A percentile compares a stretch with the other conserved stretches of the same genome.
Conservation (phyloP, 2,888 invertebrate species). For the Parnassius apollo region DNA sequence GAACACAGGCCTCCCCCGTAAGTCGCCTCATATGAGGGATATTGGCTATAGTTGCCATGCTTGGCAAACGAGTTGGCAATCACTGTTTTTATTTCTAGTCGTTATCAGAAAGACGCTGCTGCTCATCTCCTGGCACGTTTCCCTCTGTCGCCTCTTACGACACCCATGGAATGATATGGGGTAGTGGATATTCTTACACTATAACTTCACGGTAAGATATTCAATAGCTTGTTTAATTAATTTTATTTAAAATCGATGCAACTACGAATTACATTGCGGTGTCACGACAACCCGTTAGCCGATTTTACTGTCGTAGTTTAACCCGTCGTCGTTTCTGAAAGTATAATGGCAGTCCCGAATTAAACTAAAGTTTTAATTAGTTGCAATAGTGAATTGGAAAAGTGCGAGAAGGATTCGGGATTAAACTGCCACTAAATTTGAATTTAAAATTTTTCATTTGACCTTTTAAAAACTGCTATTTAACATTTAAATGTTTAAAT, state of each 20-base stretch:
- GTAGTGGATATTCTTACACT: too few species aligned
- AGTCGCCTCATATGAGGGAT: too few species aligned
- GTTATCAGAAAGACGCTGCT: too few species aligned
- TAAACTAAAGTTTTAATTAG: conserved; percentile 79
- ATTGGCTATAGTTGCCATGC: too few species aligned
- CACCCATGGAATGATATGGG: too few species aligned
- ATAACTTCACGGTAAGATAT: too few species aligned
- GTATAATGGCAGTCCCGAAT: conserved; percentile 75
- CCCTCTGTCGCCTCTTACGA: too few species aligned
- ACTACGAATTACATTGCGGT: conserved; percentile 22
- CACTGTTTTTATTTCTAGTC: too few species aligned
- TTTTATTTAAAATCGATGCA: conserved; percentile 9
- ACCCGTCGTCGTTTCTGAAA: conserved; percentile 58
- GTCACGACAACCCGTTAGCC: conserved; percentile 10
- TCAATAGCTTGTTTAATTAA: background rate
- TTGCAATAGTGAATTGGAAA: conserved; percentile 72
- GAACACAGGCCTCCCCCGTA: too few species aligned
- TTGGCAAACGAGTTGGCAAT: too few species aligned
- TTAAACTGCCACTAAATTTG: conserved; percentile 47
- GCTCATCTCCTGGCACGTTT: too few species aligned
- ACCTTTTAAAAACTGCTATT: conserved; percentile 22
- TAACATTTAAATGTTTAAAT: conserved; percentile 2
- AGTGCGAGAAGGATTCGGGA: conserved; percentile 31
- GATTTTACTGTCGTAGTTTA: conserved; percentile 33
- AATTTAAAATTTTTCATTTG: conserved; percentile 50